Evolutionary conservation across 2,888 invertebrate genomes (phyloP).

Genomic region (Ornithoptera priamus): DNA sequence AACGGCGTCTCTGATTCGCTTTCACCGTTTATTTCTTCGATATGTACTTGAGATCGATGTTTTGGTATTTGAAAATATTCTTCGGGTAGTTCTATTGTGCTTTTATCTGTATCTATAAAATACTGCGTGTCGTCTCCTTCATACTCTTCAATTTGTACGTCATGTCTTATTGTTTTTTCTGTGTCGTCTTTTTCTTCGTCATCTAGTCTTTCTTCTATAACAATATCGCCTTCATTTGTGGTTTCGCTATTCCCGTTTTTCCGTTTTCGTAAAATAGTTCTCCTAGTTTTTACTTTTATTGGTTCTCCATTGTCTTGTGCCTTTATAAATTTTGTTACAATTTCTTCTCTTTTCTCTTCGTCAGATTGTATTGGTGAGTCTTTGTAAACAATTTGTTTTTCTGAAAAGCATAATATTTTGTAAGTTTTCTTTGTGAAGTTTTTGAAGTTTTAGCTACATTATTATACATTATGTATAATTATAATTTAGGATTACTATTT

Average conservation of each 20-base stretch:
- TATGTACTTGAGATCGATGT: slow-evolving; percentile 51
- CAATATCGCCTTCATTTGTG: slow-evolving; percentile 63
- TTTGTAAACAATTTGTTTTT: slow-evolving; percentile 39
- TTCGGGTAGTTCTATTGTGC: slow-evolving; percentile 44
- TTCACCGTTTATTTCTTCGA: slow-evolving; percentile 43
- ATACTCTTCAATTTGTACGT: slow-evolving; percentile 65
- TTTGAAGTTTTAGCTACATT: too few species aligned
- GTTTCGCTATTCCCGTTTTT: slow-evolving; percentile 39
- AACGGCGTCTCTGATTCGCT: neutral
- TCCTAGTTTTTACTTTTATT: slow-evolving; percentile 78
- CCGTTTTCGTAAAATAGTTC: slow-evolving; percentile 76
- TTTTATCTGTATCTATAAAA: slow-evolving; percentile 44
- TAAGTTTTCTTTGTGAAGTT: neutral
- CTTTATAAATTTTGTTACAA: slow-evolving; percentile 79
- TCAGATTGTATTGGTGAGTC: slow-evolving; percentile 64
- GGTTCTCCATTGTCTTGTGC: slow-evolving; percentile 75
- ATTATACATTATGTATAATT: too few species aligned
- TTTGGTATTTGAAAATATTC: slow-evolving; percentile 53
- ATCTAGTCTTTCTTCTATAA: slow-evolving; percentile 75
- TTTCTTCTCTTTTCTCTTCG: slow-evolving; percentile 80
- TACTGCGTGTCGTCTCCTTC: slow-evolving; percentile 54
- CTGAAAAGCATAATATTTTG: slow-evolving; percentile 48
- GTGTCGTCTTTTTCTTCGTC: slow-evolving; percentile 50
- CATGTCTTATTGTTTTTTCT: slow-evolving; percentile 40
- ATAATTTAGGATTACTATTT: too few species aligned